phyloP scores from a whole-genome alignment of 2,113 vertebrate species.

The Psammodynastes pulverulentus region DNA sequence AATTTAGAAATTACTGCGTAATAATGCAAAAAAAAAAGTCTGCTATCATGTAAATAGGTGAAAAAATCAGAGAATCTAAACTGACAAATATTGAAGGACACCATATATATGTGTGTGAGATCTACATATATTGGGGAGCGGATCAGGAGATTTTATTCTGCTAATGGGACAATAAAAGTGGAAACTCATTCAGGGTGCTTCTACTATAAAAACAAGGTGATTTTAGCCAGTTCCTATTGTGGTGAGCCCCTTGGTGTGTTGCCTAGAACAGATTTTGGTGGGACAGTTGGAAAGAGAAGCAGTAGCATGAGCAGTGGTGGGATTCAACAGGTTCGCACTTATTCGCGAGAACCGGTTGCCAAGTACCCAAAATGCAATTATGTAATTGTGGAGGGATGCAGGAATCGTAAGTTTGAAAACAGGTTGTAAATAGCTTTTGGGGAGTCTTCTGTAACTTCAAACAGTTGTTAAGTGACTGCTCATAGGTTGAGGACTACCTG shows the following conservation, averaged over 20 bases:
- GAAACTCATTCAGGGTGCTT: not conserved
- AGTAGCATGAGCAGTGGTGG: too few relatives aligned
- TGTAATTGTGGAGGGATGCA: not conserved
- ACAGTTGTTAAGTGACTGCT: not conserved
- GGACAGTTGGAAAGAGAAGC: not conserved
- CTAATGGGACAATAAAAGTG: not conserved
- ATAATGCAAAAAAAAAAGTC: not conserved
- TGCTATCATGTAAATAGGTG: not conserved
- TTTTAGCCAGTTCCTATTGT: not conserved
- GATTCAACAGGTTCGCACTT: too few relatives aligned
- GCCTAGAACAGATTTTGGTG: not conserved
- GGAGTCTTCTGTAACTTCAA: not conserved
- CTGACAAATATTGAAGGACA: not conserved
- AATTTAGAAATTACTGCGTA: conserved; percentile 14
- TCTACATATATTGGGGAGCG: not conserved
- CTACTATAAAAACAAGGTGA: not conserved
- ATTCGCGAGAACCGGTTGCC: too few relatives aligned
- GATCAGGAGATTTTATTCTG: not conserved
- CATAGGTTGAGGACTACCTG: not conserved
- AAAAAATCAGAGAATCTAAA: not conserved
- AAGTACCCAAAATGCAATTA: not conserved
- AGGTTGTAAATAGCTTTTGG: not conserved
- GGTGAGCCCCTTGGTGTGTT: too few relatives aligned
- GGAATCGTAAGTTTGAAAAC: not conserved
- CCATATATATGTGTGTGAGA: not conserved